phyloP scores from a whole-genome alignment of 2,797 vertebrate species.

The Cetoscarus ocellatus region DNA sequence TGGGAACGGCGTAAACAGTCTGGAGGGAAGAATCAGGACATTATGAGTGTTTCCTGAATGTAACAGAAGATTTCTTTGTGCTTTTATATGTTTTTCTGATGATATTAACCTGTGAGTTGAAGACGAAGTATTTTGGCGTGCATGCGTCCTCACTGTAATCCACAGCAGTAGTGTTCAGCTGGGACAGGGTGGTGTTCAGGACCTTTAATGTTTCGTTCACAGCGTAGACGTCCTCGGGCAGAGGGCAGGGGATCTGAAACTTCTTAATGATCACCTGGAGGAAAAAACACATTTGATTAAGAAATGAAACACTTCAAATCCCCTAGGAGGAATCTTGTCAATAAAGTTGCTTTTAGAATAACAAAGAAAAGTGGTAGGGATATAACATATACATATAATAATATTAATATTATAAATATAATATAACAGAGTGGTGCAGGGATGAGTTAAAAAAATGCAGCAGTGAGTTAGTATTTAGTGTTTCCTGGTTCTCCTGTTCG shows the following conservation, averaged over 20 bases:
- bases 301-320: too few relatives aligned
- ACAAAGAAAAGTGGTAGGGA: too few relatives aligned
- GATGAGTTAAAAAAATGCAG: too few relatives aligned
- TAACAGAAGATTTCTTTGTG: accelerated
- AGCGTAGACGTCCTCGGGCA: constrained; percentile 55
- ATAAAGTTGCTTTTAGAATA: too few relatives aligned
- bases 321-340: too few relatives aligned
- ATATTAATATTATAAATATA: too few relatives aligned
- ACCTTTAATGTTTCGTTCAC: constrained; percentile 73
- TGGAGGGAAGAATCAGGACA: constrained; percentile 48
- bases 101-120: constrained; percentile 91
- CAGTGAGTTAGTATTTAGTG: too few relatives aligned
- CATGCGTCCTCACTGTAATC: constrained; percentile 81
- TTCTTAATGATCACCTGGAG: constrained; percentile 97
- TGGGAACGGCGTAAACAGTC: constrained; percentile 97
- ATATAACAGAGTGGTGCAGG: too few relatives aligned
- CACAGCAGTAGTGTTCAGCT: constrained; percentile 53
- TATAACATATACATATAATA: too few relatives aligned
- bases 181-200: constrained; percentile 73
- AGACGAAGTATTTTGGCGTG: constrained; percentile 93
- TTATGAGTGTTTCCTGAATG: background rate
- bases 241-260: constrained; percentile 92
- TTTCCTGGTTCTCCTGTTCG: too few relatives aligned
- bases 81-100: too few relatives aligned
- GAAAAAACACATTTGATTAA: background rate